Percentiles rank a stretch among this genome's conserved stretches.
Evolutionary conservation across 2,797 vertebrate species (phyloP).

Genomic region (Pachyuromys duprasi): DNA sequence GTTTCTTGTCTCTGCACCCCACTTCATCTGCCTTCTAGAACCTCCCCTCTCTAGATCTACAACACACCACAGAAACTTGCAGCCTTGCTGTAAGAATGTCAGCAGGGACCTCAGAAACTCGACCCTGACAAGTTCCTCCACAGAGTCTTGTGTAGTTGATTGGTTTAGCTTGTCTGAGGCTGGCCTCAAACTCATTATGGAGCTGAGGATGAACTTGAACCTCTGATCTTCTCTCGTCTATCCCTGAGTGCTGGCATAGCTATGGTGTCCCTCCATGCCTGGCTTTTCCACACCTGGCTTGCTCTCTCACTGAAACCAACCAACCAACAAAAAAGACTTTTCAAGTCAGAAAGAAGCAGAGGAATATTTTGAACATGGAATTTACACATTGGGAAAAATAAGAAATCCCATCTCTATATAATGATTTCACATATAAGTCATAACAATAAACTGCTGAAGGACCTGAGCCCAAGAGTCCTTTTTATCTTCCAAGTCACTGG

Average conservation of each 20-base stretch:
- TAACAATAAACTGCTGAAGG: background rate
- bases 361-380: background rate
- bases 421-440: background rate
- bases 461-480: background rate
- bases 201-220: background rate
- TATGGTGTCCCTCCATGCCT: background rate
- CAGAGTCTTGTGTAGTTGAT: background rate
- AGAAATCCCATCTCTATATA: background rate
- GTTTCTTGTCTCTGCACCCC: background rate
- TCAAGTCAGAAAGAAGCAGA: background rate
- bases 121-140: background rate
- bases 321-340: background rate
- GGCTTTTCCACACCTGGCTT: background rate
- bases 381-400: background rate
- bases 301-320: background rate
- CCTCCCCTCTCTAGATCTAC: background rate
- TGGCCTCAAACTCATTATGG: background rate
- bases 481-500: background rate
- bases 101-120: background rate
- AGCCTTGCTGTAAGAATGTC: rapidly evolving
- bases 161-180: background rate
- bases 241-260: background rate
- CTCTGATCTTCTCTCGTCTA: background rate
- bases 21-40: background rate
- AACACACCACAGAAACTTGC: rapidly evolving